phyloP scores from a whole-genome alignment of 2,797 vertebrate species.

The Setipinna tenuifilis region DNA sequence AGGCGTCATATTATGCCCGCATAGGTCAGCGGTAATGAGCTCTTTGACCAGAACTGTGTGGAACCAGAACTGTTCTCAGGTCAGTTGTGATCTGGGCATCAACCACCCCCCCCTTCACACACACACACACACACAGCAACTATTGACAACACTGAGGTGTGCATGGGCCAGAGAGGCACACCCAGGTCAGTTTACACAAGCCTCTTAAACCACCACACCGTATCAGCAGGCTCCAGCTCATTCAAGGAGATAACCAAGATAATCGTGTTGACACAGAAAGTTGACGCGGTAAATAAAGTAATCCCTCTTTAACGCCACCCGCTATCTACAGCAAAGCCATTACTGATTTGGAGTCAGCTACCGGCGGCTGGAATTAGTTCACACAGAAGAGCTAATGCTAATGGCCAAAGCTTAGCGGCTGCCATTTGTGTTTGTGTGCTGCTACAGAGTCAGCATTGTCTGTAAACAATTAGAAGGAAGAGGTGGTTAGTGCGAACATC shows the following conservation, averaged over 20 bases:
- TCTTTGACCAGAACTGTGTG: neutral
- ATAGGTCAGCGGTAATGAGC: neutral
- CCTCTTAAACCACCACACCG: neutral
- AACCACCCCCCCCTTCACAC: too few species aligned
- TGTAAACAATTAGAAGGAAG: neutral
- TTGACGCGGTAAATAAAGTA: conserved; percentile 21
- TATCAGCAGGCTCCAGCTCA: neutral
- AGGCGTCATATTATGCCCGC: neutral
- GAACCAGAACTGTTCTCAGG: neutral
- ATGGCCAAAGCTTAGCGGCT: neutral
- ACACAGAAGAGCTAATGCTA: neutral
- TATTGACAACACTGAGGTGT: neutral
- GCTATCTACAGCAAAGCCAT: conserved; percentile 35
- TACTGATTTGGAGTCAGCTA: conserved; percentile 11
- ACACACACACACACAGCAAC: neutral
- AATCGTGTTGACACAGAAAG: conserved; percentile 32
- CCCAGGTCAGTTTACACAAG: neutral
- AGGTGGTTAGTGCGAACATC: too few species aligned
- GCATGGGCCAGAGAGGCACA: neutral
- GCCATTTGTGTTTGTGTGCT: neutral
- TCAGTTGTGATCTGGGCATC: neutral
- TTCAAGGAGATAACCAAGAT: conserved; percentile 23
- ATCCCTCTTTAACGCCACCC: conserved; percentile 12
- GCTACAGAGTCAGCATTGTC: neutral
- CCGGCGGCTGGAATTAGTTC: neutral